Evolutionary conservation across 2,113 vertebrate genomes (phyloP).

Genomic region (Tapirus terrestris): DNA sequence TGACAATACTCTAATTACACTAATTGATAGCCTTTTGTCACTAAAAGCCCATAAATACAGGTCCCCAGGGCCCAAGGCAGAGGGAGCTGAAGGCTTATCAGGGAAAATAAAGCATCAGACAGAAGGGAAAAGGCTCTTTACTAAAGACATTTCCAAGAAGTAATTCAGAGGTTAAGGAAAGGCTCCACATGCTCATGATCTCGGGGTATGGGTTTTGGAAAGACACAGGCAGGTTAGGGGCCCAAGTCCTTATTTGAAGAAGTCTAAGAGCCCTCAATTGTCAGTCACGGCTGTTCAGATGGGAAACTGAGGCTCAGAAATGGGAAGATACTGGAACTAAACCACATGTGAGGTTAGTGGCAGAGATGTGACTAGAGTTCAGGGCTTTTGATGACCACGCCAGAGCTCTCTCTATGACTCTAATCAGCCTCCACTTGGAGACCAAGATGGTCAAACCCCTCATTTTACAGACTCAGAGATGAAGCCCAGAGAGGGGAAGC

Average conservation of each 20-base stretch:
- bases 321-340: not conserved
- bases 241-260: not conserved
- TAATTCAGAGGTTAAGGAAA: not conserved
- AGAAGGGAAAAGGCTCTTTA: not conserved
- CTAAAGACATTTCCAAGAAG: not conserved
- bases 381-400: not conserved
- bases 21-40: constrained; percentile 51
- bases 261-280: not conserved
- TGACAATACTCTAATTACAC: constrained; percentile 7
- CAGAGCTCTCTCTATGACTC: not conserved
- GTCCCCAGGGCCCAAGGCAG: not conserved
- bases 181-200: not conserved
- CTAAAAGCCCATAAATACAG: constrained; percentile 12
- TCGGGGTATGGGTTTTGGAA: not conserved
- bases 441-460: not conserved
- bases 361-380: not conserved
- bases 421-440: not conserved
- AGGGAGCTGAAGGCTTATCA: not conserved
- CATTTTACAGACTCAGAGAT: not conserved
- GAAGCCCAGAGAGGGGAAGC: not conserved
- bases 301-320: not conserved
- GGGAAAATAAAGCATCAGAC: not conserved
- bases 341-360: not conserved
- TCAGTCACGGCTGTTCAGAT: not conserved
- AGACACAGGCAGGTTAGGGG: not conserved